These are phyloP conservation scores for Hydraecia micacea DNA, from an alignment of 2,888 invertebrate genomes.

Conservation along the genomic window DNA sequence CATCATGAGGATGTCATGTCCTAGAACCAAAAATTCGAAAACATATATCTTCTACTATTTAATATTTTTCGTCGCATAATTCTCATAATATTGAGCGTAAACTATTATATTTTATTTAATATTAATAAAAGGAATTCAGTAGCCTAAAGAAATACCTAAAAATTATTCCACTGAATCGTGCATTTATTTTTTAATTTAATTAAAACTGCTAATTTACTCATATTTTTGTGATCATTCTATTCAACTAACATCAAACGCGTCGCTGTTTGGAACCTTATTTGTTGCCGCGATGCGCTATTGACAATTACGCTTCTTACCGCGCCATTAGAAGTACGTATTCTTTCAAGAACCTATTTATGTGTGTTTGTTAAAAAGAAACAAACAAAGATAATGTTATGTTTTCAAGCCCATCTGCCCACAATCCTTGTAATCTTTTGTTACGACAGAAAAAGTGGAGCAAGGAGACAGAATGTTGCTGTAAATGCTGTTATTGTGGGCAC, in stretches of 20 bases:
- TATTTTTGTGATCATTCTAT: not conserved
- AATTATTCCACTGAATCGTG: no score
- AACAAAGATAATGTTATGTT: conserved; percentile 70
- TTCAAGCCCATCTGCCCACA: conserved; percentile 69
- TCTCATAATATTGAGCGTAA: no score
- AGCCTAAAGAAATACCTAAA: no score
- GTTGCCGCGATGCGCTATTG: not conserved
- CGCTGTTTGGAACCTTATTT: no score
- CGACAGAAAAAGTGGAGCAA: conserved; percentile 78
- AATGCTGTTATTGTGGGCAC: conserved; percentile 22
- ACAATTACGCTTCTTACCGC: not conserved
- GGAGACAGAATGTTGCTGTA: conserved; percentile 70
- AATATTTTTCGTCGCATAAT: no score
- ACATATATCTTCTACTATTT: no score
- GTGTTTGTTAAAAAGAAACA: conserved; percentile 39
- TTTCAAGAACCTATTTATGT: not conserved
- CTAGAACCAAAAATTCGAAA: no score
- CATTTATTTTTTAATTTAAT: no score
- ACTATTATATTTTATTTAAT: no score
- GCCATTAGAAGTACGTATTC: not conserved
- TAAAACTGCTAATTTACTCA: not conserved
- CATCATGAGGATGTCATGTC: no score
- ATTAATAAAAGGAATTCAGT: no score
- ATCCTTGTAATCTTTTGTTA: conserved; percentile 74
- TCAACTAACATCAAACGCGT: no score